Base-by-base conservation (phyloP, 2,888 invertebrate species). In the Tetheella fluctuosa region DNA sequence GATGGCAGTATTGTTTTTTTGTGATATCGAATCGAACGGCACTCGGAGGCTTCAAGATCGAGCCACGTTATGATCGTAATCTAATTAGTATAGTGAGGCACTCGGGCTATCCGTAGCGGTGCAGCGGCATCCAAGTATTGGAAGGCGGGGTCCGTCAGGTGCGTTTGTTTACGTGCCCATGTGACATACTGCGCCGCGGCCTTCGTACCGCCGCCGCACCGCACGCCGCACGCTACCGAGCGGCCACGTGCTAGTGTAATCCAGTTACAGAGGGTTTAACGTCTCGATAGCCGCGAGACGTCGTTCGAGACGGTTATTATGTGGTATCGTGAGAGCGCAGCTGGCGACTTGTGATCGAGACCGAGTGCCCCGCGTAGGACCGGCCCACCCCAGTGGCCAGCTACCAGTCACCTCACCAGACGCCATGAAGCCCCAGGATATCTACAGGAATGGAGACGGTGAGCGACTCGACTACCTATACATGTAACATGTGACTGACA, bases 361-460 rank as follows among this genome's bases (percentile, higher is more conserved):
- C 59, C 59, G 65, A 61, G 54, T 64, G 60, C 57, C 54, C 34
- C 34, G 64, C 57, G 52, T 12, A 48, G 48, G 48, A 48, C 48
- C 62, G 62, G 55, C 60, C 63, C 65, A 13, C 13, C 13, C 34
- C 34, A 7, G 34, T 66, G 70, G 71, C 48, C 20, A 48, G 48
- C 13, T 3, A 34, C 34, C 34, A 30, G 7, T 30, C 30, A 30
- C n/a, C 20, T 8, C 17, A 55, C 34, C 34, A 37, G 55, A 15
- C 48, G 20, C 17, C 76, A 89, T 89, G 89, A 84, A 82, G 76
- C 86, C 87, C 56, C 83, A 79, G 60, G 84, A 88, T 69, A 83
- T 83, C 68, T 82, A 76, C 77, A 79, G 80, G 64, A 89, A 90
- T 74, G 89, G 89, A 39, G 86, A 89, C 64, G 88, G 88, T 88